A percentile compares a stretch with the other conserved stretches of the same genome.
Evolutionary conservation across 1,140 invertebrate species (phyloP).

Genomic region (Camponotus floridanus): DNA sequence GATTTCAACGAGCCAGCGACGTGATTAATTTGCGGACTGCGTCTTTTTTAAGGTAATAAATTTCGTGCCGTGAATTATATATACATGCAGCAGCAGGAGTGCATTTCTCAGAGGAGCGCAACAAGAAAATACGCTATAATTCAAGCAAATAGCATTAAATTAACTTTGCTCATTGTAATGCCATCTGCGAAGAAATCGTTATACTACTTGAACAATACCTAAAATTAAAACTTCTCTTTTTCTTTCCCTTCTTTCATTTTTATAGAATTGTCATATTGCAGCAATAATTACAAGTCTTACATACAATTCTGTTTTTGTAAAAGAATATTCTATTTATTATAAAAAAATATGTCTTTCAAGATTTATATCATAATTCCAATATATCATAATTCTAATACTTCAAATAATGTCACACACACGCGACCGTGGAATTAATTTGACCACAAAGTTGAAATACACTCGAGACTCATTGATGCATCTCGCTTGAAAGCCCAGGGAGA

Average conservation of each 20-base stretch:
- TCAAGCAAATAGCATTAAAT: slow-evolving; percentile 19
- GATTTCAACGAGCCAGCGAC: background rate
- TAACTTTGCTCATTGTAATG: slow-evolving; percentile 30
- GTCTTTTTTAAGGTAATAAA: slow-evolving; percentile 29
- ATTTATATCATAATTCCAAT: background rate
- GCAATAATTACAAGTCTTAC: background rate
- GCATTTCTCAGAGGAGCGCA: slow-evolving; percentile 21
- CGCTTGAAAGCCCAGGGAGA: background rate
- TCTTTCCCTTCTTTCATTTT: background rate
- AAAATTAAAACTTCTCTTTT: background rate
- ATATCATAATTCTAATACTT: background rate
- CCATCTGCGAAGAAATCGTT: background rate
- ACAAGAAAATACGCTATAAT: slow-evolving; percentile 36
- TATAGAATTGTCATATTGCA: background rate
- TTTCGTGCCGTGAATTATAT: background rate
- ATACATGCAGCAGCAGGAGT: background rate
- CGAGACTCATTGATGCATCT: background rate
- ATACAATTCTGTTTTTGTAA: background rate
- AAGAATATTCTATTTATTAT: background rate
- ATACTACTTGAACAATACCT: background rate
- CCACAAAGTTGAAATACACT: background rate
- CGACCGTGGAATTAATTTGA: background rate
- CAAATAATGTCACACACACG: background rate
- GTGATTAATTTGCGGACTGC: background rate
- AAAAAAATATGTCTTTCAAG: background rate